phyloP scores from a whole-genome alignment of 2,113 vertebrate species.

The Neogobius melanostomus region DNA sequence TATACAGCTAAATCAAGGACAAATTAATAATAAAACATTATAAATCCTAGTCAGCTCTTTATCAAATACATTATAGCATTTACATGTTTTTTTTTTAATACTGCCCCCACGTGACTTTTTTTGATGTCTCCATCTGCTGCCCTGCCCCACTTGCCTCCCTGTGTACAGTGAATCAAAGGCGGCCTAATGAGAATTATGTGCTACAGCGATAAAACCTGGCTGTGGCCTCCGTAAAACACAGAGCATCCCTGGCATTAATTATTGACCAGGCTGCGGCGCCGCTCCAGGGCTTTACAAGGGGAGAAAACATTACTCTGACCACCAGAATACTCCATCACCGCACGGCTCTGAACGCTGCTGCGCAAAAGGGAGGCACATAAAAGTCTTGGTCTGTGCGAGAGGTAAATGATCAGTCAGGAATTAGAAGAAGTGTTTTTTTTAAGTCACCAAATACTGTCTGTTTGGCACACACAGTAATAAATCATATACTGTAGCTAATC shows the following conservation, averaged over 20 bases:
- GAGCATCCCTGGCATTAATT: conserved; percentile 64
- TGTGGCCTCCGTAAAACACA: conserved; percentile 66
- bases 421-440: not conserved
- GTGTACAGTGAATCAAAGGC: conserved; percentile 40
- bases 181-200: conserved; percentile 66
- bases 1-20: too few relatives aligned
- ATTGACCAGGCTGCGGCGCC: conserved; percentile 50
- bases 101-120: not conserved
- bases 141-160: conserved; percentile 20
- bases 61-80: not conserved
- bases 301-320: conserved; percentile 63
- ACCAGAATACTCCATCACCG: conserved; percentile 46
- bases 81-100: not conserved
- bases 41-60: too few relatives aligned
- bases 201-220: conserved; percentile 59
- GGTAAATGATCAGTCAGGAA: not conserved
- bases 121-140: not conserved
- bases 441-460: not conserved
- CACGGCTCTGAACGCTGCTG: conserved; percentile 19
- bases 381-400: not conserved
- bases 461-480: not conserved
- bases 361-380: conserved; percentile 13
- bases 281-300: conserved; percentile 63
- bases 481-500: too few relatives aligned
- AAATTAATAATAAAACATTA: too few relatives aligned